Percentiles rank a stretch among this genome's conserved stretches.
phyloP scores from a whole-genome alignment of 2,113 vertebrate species.

The Tachysurus fulvidraco region DNA sequence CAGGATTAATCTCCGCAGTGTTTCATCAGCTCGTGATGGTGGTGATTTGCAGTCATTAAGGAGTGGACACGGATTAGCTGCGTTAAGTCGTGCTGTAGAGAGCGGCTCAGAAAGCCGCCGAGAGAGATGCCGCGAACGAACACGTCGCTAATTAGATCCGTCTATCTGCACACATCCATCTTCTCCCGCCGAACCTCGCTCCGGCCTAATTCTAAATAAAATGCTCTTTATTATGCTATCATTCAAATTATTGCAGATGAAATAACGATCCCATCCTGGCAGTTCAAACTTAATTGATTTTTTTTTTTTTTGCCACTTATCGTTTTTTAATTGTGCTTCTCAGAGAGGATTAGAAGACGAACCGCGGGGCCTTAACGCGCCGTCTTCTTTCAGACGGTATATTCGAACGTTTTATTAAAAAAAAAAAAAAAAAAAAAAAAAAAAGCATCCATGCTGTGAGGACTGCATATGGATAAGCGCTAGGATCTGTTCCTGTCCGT shows the following conservation, averaged over 20 bases:
- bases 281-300: slow-evolving; percentile 70
- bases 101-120: slow-evolving; percentile 57
- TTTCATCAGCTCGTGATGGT: slow-evolving; percentile 50
- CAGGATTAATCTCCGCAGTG: slow-evolving; percentile 51
- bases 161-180: slow-evolving; percentile 71
- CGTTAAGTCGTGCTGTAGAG: slow-evolving; percentile 49
- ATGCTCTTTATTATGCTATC: slow-evolving; percentile 75
- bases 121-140: slow-evolving; percentile 43
- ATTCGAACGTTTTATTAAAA: background rate
- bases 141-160: slow-evolving; percentile 69
- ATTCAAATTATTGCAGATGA: slow-evolving; percentile 74
- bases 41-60: slow-evolving; percentile 63
- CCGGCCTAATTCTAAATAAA: slow-evolving; percentile 69
- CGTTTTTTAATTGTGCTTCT: slow-evolving; percentile 40
- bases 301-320: slow-evolving; percentile 30
- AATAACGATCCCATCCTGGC: slow-evolving; percentile 73
- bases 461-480: slow-evolving; percentile 14
- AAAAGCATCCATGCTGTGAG: background rate
- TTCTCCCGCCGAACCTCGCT: slow-evolving; percentile 47
- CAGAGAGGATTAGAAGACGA: slow-evolving; percentile 28
- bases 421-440: no score
- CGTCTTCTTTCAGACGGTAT: background rate
- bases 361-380: background rate
- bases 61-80: slow-evolving; percentile 62
- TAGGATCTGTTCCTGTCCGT: slow-evolving; percentile 2